Percentiles rank a stretch among this genome's conserved stretches.
Evolutionary conservation across 2,113 vertebrate genomes (phyloP).

Genomic region (Pluvialis apricaria): DNA sequence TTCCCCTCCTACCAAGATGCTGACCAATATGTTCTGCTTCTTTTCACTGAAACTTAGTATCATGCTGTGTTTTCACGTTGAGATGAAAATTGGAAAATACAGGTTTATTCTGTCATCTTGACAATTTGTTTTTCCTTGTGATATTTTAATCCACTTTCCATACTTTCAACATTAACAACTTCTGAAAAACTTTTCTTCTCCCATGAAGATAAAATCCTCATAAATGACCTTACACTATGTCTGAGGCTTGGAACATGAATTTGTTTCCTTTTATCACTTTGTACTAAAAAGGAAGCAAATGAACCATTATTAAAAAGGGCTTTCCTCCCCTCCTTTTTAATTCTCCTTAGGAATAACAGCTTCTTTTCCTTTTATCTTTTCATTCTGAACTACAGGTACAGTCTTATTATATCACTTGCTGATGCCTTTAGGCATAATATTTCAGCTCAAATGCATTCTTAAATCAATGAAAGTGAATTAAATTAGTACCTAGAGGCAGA

Average conservation of each 20-base stretch:
- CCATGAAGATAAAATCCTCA: constrained; percentile 43
- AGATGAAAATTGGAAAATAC: constrained; percentile 74
- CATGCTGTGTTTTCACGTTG: constrained; percentile 60
- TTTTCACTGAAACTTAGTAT: constrained; percentile 9
- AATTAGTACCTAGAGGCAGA: constrained; percentile 53
- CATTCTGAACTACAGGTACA: constrained; percentile 30
- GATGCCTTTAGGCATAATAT: constrained; percentile 57
- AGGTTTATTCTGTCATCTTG: constrained; percentile 57
- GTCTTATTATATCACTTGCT: constrained; percentile 16
- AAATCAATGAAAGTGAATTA: constrained; percentile 60
- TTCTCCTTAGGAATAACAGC: constrained; percentile 26
- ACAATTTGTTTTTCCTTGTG: constrained; percentile 29
- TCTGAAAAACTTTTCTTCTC: constrained; percentile 54
- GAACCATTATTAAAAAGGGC: constrained; percentile 50
- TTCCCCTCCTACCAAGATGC: constrained; percentile 14
- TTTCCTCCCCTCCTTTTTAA: constrained; percentile 4
- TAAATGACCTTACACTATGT: constrained; percentile 42
- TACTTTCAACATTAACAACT: constrained; percentile 54
- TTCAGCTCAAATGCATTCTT: constrained; percentile 53
- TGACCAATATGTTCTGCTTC: neutral
- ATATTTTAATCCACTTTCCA: constrained; percentile 65
- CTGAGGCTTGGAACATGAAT: constrained; percentile 61
- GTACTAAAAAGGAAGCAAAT: constrained; percentile 62
- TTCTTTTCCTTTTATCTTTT: constrained; percentile 61
- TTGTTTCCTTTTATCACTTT: constrained; percentile 70